Conservation (phyloP, 2,113 vertebrate species). For the Rafetus swinhoei region DNA sequence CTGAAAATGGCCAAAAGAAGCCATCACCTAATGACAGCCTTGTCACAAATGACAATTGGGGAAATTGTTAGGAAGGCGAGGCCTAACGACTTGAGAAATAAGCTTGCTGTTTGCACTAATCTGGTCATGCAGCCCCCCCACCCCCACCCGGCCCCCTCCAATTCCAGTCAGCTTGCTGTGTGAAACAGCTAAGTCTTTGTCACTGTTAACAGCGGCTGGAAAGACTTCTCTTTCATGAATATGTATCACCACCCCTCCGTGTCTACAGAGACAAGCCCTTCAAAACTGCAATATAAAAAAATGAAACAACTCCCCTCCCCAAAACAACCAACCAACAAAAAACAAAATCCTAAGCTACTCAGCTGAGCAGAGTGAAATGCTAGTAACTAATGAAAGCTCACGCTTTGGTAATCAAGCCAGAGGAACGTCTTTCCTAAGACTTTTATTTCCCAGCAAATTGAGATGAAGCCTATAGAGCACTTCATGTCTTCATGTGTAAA, state of each 20-base stretch:
- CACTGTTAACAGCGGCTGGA: constrained; percentile 67
- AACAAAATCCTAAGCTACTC: constrained; percentile 24
- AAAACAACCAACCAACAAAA: constrained; percentile 21
- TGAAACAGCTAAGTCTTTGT: constrained; percentile 85
- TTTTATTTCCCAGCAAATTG: constrained; percentile 38
- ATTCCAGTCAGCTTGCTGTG: constrained; percentile 78
- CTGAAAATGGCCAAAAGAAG: constrained; percentile 84
- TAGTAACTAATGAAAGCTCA: constrained; percentile 57
- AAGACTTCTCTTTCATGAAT: constrained; percentile 81
- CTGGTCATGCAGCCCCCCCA: constrained; percentile 76
- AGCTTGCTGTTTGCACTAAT: constrained; percentile 79
- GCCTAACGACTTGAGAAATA: constrained; percentile 74
- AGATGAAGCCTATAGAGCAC: constrained; percentile 38
- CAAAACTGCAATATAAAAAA: constrained; percentile 60
- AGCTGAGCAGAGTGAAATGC: constrained; percentile 7
- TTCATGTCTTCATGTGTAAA: constrained; percentile 30
- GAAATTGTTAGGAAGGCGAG: constrained; percentile 80
- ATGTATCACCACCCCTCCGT: constrained; percentile 75
- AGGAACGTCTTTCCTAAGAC: constrained; percentile 48
- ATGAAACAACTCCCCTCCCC: not conserved
- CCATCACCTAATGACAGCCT: constrained; percentile 84
- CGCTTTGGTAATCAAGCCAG: constrained; percentile 29
- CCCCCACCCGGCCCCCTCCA: constrained; percentile 54
- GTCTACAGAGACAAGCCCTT: constrained; percentile 69
- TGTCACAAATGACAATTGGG: constrained; percentile 83